Percentiles rank a stretch among this genome's conserved stretches.
Evolutionary conservation across 2,797 vertebrate genomes (phyloP).

Genomic region (Falco peregrinus): DNA sequence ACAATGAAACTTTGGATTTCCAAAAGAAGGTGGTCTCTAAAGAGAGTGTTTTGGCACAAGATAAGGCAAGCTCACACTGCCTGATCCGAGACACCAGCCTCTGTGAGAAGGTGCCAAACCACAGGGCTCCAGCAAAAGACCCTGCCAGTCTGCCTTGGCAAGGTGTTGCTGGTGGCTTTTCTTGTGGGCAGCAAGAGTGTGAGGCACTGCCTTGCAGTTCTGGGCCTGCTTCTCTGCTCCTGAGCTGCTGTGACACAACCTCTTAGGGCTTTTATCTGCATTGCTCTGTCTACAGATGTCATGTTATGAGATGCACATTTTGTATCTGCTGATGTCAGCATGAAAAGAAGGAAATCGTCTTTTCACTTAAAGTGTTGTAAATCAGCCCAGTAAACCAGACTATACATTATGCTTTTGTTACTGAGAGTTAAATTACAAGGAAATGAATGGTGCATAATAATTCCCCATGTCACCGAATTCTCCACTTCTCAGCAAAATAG

Average conservation of each 20-base stretch:
- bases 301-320: slow-evolving; percentile 2
- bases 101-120: slow-evolving; percentile 16
- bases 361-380: slow-evolving; percentile 71
- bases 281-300: background rate
- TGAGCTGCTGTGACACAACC: background rate
- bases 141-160: background rate
- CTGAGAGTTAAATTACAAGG: slow-evolving; percentile 75
- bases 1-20: background rate
- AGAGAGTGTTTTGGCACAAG: background rate
- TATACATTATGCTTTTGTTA: slow-evolving; percentile 74
- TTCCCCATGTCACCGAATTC: slow-evolving; percentile 69
- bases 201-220: background rate
- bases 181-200: background rate
- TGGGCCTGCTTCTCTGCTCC: background rate
- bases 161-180: background rate
- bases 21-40: background rate
- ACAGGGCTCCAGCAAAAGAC: background rate
- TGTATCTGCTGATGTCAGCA: slow-evolving; percentile 72
- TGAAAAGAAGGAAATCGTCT: slow-evolving; percentile 58
- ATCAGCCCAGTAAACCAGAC: slow-evolving; percentile 73
- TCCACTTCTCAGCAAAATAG: slow-evolving; percentile 30
- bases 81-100: background rate
- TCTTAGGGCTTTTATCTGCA: background rate
- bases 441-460: slow-evolving; percentile 76
- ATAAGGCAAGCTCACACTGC: background rate